Evolutionary conservation across 2,797 vertebrate genomes (phyloP), one percentile per base, ranked within the genome.

Genomic region (Diglossa cyanea): DNA sequence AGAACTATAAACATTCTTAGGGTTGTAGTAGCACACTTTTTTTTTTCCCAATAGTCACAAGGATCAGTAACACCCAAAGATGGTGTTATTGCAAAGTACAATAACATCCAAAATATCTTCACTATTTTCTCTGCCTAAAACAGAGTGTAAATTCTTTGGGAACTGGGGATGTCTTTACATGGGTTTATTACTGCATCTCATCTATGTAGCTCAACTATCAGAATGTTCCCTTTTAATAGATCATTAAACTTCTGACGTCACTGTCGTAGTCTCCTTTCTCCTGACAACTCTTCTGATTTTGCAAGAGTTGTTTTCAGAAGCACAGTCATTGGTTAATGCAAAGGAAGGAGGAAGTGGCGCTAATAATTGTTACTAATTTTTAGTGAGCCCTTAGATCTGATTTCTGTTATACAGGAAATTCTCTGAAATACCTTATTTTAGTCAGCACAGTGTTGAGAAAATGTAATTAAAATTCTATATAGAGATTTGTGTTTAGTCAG

Each of bases 401-500:
- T 58, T 71, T 47, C 55, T 58, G 37, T 57, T 78, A 72, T 53
- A 54, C 18, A 54, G 61, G 26, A 82, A 80, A 24, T 17, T 47
- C 7, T 62, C 42, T 88, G 63, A 78, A 88, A 60, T 37, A 33
- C 14, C 14, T 63, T 58, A 55, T 50, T 91, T 65, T 67, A 68
- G 37, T 79, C 63, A 92, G 48, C 33, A 63, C 15, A n/a, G 19
- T 60, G 47, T 7, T 86, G 42, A 86, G 31, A 48, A 72, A 72
- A 78, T 37, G 50, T 78, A 68, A 48, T 70, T 75, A 26, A 82
- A 78, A 72, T 84, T 35, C 66, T 76, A 20, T 28, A 26, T 17
- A 85, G 37, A 58, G 8, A 58, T 67, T 81, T 82, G 8, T 90
- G 35, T 73, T 92, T 63, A 67, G 51, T 82, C 63, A 81, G 55